Base-by-base conservation (phyloP, 2,797 vertebrate species). In the Dicrostonyx torquatus region DNA sequence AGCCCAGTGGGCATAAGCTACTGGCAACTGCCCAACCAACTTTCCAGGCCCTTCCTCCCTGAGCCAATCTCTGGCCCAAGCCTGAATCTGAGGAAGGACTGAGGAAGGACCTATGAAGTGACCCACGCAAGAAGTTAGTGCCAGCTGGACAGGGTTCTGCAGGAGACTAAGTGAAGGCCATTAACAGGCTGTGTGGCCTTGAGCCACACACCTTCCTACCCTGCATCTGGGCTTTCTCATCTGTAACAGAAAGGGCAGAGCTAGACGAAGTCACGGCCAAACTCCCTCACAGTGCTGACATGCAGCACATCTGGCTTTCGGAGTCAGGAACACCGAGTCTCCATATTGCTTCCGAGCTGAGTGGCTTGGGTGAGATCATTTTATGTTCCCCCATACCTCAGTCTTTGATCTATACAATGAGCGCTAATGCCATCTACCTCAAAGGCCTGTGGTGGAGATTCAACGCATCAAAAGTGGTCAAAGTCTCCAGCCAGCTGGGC, bases 371-470 rank as follows among this genome's bases (percentile, higher is more conserved):
- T 24, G 14, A 86, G 68, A 68, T 24, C 4, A 22, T 37, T 73
- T 72, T 15, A 17, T 18, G 50, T 60, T 75, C 29, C 53, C 92
- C 53, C 0, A 4, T 37, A n/a, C 43, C 72, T 72, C 6, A 64
- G 91, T 15, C 73, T 95, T 43, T 48, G 45, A 90, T 83, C 85
- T 83, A 3, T 48, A 82, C 89, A 89, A 70, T 0, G 34, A 72
- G 78, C 29, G 37, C n/a, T 78, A 86, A 72, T 34, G 26, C 29
- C 37, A 40, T 94, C 77, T 83, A 50, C 60, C 77, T 87, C 85
- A 48, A 79, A 95, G 76, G 43, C 43, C 77, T 73, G 29, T 29
- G 78, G 13, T 24, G 31, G 45, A 43, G 34, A 90, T 22, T 72
- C 76, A 73, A 31, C 18, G 14, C 89, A 90, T 45, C 75, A 76